phyloP scores from a whole-genome alignment of 1,140 invertebrate species.

The Trinorchestia longiramus region DNA sequence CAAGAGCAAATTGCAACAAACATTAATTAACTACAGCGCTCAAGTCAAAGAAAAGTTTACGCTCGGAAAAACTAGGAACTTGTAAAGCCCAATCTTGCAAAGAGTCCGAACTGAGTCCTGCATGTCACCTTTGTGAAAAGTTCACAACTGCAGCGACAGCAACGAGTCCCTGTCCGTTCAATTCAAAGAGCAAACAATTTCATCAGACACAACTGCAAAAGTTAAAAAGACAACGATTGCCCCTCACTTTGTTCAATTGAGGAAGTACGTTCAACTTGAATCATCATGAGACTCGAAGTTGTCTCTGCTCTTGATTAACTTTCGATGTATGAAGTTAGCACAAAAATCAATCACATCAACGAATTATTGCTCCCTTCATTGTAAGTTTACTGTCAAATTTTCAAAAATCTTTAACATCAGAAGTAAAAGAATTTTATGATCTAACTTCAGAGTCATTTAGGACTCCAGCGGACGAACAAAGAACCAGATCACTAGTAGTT shows the following conservation, averaged over 20 bases:
- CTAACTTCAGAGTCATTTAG: neutral
- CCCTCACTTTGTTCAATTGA: neutral
- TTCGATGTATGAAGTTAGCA: neutral
- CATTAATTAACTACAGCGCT: neutral
- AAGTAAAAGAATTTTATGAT: neutral
- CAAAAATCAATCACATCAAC: neutral
- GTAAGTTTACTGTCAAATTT: neutral
- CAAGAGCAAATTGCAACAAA: slow-evolving; percentile 16
- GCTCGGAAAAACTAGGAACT: neutral
- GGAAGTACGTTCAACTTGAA: neutral
- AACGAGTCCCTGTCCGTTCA: slow-evolving; percentile 37
- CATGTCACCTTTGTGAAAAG: slow-evolving; percentile 21
- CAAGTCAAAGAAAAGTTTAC: slow-evolving; percentile 36
- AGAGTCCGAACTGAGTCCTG: neutral
- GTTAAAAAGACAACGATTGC: slow-evolving; percentile 45
- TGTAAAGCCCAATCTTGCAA: neutral
- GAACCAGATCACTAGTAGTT: neutral
- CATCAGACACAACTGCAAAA: slow-evolving; percentile 33
- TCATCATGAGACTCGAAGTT: neutral
- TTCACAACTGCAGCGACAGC: neutral
- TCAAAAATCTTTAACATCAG: neutral
- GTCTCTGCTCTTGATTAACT: neutral
- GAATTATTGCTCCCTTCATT: neutral
- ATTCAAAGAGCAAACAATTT: slow-evolving; percentile 43
- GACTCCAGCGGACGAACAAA: neutral